Evolutionary conservation across 2,888 invertebrate species (phyloP), one percentile per base, ranked within the genome.

Genomic region (Cataglyphis livida): DNA sequence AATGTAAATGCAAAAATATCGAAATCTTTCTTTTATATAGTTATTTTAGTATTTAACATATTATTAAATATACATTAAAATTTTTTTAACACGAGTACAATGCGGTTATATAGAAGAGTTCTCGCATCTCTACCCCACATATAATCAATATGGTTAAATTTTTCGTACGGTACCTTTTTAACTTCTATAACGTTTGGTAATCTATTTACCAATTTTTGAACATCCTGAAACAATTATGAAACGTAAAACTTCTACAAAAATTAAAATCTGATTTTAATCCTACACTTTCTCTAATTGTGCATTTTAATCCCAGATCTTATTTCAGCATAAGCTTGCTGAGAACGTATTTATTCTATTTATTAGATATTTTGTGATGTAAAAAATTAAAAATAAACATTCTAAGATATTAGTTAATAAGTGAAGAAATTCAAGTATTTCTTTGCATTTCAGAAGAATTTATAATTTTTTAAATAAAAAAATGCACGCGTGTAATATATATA

Each of bases 81-180:
- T 59, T 68, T 78, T n/a, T 78, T 68, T n/a, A 78, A 35, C 2
- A 59, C 1, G 18, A 25, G 0, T 1, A 59, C 6, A 7, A 94
- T 89, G 9, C 91, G 87, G 81, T 93, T 89, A 84, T 94, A 94
- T 5, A 94, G 87, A 44, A 93, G 87, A 3, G 90, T 91, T 28
- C 85, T 92, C 0, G 92, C 93, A 78, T 94, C 94, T 61, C 92
- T 90, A 2, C 94, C 94, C 94, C 94, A 94, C 0, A 94, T 86
- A 85, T 93, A 94, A 86, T 94, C 94, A 64, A 94, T 92, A 75
- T 94, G 94, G 87, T 94, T 94, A 78, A 94, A 94, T 85, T 94
- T 94, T 25, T 91, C 78, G 51, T 93, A 91, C 61, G 91, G 88
- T 28, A 94, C 91, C 82, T 93, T 93, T 59, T 91, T 91, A 21